A percentile compares a stretch with the other conserved stretches of the same genome.
These are phyloP conservation scores for Diadumene lineata DNA, from an alignment of 92 coral and sea anemone genomes.

Conservation along the genomic window DNA sequence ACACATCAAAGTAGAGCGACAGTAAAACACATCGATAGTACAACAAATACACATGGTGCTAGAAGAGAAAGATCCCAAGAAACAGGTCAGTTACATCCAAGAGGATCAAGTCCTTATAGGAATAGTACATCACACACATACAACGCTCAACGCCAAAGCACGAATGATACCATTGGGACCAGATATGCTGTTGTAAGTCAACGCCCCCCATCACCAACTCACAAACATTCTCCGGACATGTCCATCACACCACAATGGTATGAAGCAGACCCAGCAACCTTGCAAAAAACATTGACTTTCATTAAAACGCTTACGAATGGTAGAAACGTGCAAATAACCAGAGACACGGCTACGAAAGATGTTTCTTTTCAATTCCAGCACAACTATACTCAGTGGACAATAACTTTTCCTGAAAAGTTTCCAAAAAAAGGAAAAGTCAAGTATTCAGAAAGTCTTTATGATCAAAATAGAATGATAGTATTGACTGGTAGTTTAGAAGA, in stretches of 20 bases:
- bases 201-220: no score
- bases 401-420: slow-evolving; percentile 15
- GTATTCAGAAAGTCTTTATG: not conserved
- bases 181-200: no score
- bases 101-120: no score
- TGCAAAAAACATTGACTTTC: slow-evolving; percentile 1
- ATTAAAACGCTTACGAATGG: not conserved
- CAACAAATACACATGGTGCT: no score
- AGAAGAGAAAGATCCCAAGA: not conserved
- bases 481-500: no score
- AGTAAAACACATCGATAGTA: no score
- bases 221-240: no score
- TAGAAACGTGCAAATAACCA: not conserved
- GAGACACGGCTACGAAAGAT: slow-evolving; percentile 15
- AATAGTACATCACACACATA: no score
- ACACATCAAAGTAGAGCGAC: no score
- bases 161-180: no score
- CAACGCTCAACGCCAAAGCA: no score
- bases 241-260: slow-evolving; percentile 24
- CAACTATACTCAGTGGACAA: slow-evolving; percentile 3
- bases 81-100: not conserved
- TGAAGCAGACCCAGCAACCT: not conserved
- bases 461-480: no score
- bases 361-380: slow-evolving; percentile 21
- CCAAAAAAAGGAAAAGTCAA: not conserved